Base-by-base conservation (phyloP, 2,888 invertebrate genomes). In the Tuta absoluta region DNA sequence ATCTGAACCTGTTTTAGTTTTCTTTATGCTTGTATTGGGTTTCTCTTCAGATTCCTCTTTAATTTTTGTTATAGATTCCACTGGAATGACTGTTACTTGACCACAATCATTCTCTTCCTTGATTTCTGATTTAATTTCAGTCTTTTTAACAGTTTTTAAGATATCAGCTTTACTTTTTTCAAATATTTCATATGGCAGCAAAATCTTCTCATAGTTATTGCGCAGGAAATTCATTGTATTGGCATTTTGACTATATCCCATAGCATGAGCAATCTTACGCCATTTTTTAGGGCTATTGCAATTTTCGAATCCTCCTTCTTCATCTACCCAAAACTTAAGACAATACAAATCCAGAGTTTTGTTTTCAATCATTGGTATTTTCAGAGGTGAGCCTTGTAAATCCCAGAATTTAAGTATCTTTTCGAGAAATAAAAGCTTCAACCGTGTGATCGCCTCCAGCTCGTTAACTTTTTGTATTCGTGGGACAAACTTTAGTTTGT, bases 401-500 rank as follows among this genome's bases (percentile, higher is more conserved):
- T 95, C 94, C 95, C 95, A 95, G 84, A 95, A 95, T 77, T 94
- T 95, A 37, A 94, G 92, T 73, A 95, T 93, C 80, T 94, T 93
- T 77, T 95, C 95, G 67, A 95, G 89, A 84, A 96, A 96, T 80
- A 95, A 94, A 71, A 95, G 86, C 81, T 95, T 95, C 64, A 95
- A 92, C 69, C 96, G 89, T 57, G 95, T 95, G 74, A 94, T 93
- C 68, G 95, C 96, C 93, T 95, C 91, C 73, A 93, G 84, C 75
- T 92, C 92, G 72, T 92, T 92, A 41, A 92, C 84, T 84, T 92
- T 91, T 77, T 92, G 92, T 77, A 92, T 92, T 72, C 92, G 87
- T 75, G 92, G 92, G 68, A 89, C 89, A 75, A 92, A 92, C 81
- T 90, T 91, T 76, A 92, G 84, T 84, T 91, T 92, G 76, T 95